Conservation (phyloP, 2,113 vertebrate genomes). For the Callospermophilus lateralis region DNA sequence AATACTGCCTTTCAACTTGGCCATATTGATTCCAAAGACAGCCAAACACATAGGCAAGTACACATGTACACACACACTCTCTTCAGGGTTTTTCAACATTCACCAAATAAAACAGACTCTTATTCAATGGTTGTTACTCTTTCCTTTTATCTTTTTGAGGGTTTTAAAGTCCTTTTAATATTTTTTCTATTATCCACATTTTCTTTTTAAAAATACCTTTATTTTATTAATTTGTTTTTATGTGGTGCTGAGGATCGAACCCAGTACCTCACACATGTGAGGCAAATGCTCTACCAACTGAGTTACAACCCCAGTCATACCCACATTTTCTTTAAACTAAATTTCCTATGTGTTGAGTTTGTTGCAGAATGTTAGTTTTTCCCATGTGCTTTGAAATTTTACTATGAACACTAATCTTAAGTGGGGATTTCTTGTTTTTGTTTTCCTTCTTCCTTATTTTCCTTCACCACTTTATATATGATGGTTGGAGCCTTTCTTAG, state of each 20-base stretch:
- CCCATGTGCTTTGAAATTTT: slow-evolving; percentile 41
- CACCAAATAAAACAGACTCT: slow-evolving; percentile 8
- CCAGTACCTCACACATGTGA: no score
- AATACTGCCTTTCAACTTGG: background rate
- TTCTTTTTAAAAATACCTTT: no score
- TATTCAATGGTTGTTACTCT: slow-evolving; percentile 3
- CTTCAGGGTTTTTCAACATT: slow-evolving; percentile 20
- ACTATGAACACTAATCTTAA: slow-evolving; percentile 33
- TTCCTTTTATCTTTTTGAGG: slow-evolving; percentile 23
- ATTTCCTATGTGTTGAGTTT: slow-evolving; percentile 26
- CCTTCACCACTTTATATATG: background rate
- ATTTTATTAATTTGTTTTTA: no score
- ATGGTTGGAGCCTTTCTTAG: slow-evolving; percentile 12
- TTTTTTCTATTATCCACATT: no score
- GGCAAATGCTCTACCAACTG: no score
- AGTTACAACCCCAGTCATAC: background rate
- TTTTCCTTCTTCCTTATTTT: background rate
- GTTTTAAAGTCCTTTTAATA: background rate
- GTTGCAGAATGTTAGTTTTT: slow-evolving; percentile 34
- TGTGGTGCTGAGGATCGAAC: no score
- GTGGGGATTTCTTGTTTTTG: slow-evolving; percentile 10
- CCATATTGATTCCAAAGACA: slow-evolving; percentile 50
- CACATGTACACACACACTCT: background rate
- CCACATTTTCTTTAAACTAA: slow-evolving; percentile 24
- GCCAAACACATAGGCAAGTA: background rate